These are phyloP conservation scores for Anorthoa munda DNA, from an alignment of 2,888 invertebrate species.

Conservation along the genomic window DNA sequence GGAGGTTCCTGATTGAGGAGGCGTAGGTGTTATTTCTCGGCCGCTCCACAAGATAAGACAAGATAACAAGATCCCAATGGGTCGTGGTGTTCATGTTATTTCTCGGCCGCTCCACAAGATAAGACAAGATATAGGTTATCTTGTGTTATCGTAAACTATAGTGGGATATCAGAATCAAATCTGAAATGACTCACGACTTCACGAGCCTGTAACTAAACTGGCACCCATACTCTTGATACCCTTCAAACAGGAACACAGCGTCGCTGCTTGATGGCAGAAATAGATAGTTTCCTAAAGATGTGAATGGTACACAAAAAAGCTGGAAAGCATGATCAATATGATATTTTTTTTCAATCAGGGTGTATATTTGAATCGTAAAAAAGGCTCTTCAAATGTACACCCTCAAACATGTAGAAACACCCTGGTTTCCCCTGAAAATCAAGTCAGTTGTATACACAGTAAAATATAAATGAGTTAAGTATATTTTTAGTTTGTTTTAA, in stretches of 20 bases:
- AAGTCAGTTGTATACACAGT: background rate
- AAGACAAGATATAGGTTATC: too few relatives aligned
- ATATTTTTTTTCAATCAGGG: slow-evolving; percentile 16
- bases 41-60: too few relatives aligned
- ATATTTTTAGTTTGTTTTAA: background rate
- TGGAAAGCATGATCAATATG: slow-evolving; percentile 44
- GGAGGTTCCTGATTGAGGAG: too few relatives aligned
- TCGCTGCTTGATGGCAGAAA: background rate
- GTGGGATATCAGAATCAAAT: too few relatives aligned
- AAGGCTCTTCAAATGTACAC: background rate
- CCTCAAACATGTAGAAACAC: background rate
- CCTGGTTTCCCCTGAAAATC: slow-evolving; percentile 12
- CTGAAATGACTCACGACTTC: too few relatives aligned
- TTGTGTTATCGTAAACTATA: too few relatives aligned
- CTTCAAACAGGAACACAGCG: background rate
- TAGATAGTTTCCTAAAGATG: background rate
- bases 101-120: too few relatives aligned
- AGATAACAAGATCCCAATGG: too few relatives aligned
- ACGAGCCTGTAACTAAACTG: too few relatives aligned
- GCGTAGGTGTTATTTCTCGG: too few relatives aligned
- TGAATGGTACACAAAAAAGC: slow-evolving; percentile 44
- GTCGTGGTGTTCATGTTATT: too few relatives aligned
- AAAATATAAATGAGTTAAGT: background rate
- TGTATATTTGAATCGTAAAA: slow-evolving; percentile 8
- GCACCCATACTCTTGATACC: too few relatives aligned